A percentile compares a stretch with the other conserved stretches of the same genome.
Evolutionary conservation across 2,113 vertebrate species (phyloP).

Genomic region (Rallus limicola): DNA sequence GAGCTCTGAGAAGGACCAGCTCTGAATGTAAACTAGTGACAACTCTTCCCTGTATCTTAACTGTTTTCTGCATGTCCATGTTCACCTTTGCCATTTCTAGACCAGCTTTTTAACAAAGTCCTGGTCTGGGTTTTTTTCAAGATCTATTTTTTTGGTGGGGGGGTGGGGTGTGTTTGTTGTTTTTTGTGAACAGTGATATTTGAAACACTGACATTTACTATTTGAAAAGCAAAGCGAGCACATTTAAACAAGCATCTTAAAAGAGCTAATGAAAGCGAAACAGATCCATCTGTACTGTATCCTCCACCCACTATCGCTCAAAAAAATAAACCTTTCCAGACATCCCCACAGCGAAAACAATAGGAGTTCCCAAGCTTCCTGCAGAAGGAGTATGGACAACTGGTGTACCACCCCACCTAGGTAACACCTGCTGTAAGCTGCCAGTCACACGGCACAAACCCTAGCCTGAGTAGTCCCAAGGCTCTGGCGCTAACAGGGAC

Average conservation of each 20-base stretch:
- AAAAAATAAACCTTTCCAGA: constrained; percentile 12
- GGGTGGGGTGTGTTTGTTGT: background rate
- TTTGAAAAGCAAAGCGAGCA: background rate
- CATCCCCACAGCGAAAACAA: background rate
- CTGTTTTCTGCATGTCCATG: background rate
- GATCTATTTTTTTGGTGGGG: background rate
- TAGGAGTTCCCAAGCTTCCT: background rate
- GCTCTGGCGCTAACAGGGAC: background rate
- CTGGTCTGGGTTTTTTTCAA: background rate
- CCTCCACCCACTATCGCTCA: background rate
- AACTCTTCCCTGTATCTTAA: background rate
- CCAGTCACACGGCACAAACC: fast-evolving
- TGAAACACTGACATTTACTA: constrained; percentile 6
- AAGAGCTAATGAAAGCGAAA: constrained; percentile 18
- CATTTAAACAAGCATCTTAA: constrained; percentile 16
- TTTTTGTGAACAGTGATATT: background rate
- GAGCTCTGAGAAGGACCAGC: background rate
- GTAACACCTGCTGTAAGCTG: background rate
- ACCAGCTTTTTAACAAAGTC: background rate
- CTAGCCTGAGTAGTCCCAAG: background rate
- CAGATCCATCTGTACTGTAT: background rate
- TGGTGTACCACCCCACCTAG: background rate
- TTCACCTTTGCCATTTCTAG: background rate
- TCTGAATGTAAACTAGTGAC: background rate
- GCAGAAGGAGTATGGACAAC: background rate